Percentiles rank a stretch among this genome's conserved stretches.
phyloP scores from a whole-genome alignment of 2,797 vertebrate species.

The Parotocinclus haroldoi region DNA sequence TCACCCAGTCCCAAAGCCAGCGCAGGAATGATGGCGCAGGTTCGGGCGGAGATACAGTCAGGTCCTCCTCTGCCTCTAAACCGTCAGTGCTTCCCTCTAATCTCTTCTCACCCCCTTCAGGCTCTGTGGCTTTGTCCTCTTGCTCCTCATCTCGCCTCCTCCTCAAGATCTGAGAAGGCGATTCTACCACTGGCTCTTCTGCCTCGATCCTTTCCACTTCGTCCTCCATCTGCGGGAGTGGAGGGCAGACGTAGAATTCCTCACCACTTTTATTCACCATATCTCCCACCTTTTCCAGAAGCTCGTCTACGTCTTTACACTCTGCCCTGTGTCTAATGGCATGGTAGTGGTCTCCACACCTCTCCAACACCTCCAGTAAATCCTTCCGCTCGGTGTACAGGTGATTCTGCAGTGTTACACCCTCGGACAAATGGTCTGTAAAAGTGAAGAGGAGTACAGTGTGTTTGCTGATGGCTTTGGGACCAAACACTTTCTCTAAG shows the following conservation, averaged over 20 bases:
- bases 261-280: slow-evolving; percentile 46
- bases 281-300: slow-evolving; percentile 64
- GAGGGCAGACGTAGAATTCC: slow-evolving; percentile 56
- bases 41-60: slow-evolving; percentile 25
- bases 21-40: slow-evolving; percentile 42
- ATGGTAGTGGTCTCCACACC: slow-evolving; percentile 63
- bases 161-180: slow-evolving; percentile 22
- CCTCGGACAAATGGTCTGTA: slow-evolving; percentile 61
- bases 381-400: slow-evolving; percentile 62
- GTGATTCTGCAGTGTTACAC: slow-evolving; percentile 60
- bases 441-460: slow-evolving; percentile 70
- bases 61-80: slow-evolving; percentile 50
- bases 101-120: slow-evolving; percentile 42
- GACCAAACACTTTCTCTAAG: slow-evolving; percentile 57
- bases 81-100: slow-evolving; percentile 56
- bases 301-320: slow-evolving; percentile 43
- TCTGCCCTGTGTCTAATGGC: slow-evolving; percentile 39
- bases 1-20: slow-evolving; percentile 68
- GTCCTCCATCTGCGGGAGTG: slow-evolving; percentile 58
- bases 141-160: slow-evolving; percentile 44
- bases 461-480: slow-evolving; percentile 48
- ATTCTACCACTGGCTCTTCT: slow-evolving; percentile 28
- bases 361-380: slow-evolving; percentile 59
- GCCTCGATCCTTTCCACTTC: slow-evolving; percentile 29
- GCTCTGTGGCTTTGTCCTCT: slow-evolving; percentile 1